Evolutionary conservation across 2,113 vertebrate species (phyloP).

Genomic region (Paedocypris sp.): DNA sequence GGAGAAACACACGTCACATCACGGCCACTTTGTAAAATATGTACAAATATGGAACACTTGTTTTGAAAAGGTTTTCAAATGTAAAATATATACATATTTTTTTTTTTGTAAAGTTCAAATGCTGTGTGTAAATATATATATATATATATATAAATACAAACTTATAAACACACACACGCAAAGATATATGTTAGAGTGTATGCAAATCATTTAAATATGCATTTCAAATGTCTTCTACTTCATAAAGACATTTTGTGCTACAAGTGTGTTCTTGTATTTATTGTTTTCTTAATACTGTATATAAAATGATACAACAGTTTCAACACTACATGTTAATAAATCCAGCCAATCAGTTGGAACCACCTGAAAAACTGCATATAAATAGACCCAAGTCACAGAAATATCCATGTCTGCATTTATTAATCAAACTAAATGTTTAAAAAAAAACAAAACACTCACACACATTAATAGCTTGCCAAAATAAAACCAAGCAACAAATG

Average conservation of each 20-base stretch:
- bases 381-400: too few species aligned
- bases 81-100: slow-evolving; percentile 45
- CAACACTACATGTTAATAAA: too few species aligned
- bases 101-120: slow-evolving; percentile 44
- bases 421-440: too few species aligned
- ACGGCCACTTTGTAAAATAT: slow-evolving; percentile 26
- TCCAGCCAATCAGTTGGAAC: too few species aligned
- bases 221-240: slow-evolving; percentile 38
- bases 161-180: slow-evolving; percentile 24
- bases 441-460: too few species aligned
- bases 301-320: too few species aligned
- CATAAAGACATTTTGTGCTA: slow-evolving; percentile 38
- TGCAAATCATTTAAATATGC: slow-evolving; percentile 31
- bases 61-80: slow-evolving; percentile 44
- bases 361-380: too few species aligned
- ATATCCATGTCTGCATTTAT: too few species aligned
- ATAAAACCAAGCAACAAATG: too few species aligned
- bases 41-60: slow-evolving; percentile 35
- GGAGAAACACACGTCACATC: too few species aligned
- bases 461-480: too few species aligned
- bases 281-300: too few species aligned
- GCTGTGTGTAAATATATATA: slow-evolving; percentile 26
- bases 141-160: slow-evolving; percentile 22
- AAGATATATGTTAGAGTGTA: slow-evolving; percentile 33
- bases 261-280: slow-evolving; percentile 12